Percentiles rank a stretch among this genome's conserved stretches.
These are phyloP conservation scores for Grantiella picta DNA, from an alignment of 2,113 vertebrate species.

Conservation along the genomic window DNA sequence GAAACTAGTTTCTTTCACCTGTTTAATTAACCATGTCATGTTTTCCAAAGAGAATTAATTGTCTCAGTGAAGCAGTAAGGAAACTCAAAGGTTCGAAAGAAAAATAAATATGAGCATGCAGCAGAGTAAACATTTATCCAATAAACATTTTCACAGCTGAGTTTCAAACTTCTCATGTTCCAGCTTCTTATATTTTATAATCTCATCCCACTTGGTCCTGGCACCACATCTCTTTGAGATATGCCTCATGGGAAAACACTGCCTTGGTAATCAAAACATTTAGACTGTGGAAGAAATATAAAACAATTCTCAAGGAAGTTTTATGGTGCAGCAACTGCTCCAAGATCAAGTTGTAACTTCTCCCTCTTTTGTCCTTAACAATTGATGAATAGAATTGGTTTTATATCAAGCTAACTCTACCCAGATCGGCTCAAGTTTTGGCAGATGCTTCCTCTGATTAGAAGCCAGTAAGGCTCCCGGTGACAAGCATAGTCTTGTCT, in stretches of 20 bases:
- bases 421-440: not conserved
- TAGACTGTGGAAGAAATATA: not conserved
- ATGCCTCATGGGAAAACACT: slow-evolving; percentile 42
- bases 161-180: slow-evolving; percentile 58
- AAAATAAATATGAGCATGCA: slow-evolving; percentile 16
- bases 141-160: slow-evolving; percentile 68
- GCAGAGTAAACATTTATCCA: slow-evolving; percentile 37
- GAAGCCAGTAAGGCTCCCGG: not conserved
- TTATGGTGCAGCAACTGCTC: not conserved
- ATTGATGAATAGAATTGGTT: not conserved
- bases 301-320: slow-evolving; percentile 51
- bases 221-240: slow-evolving; percentile 46
- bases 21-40: slow-evolving; percentile 55
- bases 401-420: not conserved
- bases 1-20: slow-evolving; percentile 43
- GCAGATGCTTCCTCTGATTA: not conserved
- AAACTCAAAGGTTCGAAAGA: slow-evolving; percentile 37
- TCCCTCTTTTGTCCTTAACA: not conserved
- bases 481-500: not conserved
- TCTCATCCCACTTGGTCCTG: slow-evolving; percentile 54
- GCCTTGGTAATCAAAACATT: slow-evolving; percentile 60
- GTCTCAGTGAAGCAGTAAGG: slow-evolving; percentile 20
- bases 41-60: slow-evolving; percentile 59
- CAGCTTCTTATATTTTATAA: slow-evolving; percentile 59
- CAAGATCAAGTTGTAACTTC: not conserved